Conservation (phyloP, 2,113 vertebrate genomes). For the Scolopax mira region DNA sequence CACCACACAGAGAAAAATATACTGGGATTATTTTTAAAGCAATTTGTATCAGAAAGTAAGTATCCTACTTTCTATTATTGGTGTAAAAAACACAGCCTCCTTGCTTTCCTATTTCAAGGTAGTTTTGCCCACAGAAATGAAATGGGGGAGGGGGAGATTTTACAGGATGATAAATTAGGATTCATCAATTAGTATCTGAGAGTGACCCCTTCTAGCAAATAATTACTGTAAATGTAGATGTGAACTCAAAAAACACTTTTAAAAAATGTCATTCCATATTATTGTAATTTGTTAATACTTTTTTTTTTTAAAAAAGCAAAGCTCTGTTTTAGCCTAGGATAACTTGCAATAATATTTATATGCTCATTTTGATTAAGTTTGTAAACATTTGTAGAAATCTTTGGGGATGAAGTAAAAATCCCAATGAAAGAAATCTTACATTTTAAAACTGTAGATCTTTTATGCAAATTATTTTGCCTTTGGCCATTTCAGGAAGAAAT, state of each 20-base stretch:
- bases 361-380: conserved; percentile 26
- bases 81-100: background rate
- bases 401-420: conserved; percentile 24
- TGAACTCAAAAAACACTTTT: background rate
- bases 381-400: conserved; percentile 62
- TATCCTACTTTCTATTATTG: background rate
- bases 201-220: background rate
- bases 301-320: too few relatives aligned
- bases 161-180: background rate
- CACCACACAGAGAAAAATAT: background rate
- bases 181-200: background rate
- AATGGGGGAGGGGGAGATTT: background rate
- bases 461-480: conserved; percentile 79
- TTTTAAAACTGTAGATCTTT: conserved; percentile 73
- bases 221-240: background rate
- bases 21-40: background rate
- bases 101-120: background rate
- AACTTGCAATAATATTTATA: conserved; percentile 32
- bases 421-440: conserved; percentile 69
- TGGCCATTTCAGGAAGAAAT: conserved; percentile 75
- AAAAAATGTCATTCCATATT: background rate
- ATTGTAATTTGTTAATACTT: background rate
- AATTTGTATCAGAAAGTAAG: background rate
- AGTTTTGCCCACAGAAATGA: background rate
- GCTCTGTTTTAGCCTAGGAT: background rate